Conservation (phyloP, 2,888 invertebrate genomes). For the Alviniconcha strummeri region DNA sequence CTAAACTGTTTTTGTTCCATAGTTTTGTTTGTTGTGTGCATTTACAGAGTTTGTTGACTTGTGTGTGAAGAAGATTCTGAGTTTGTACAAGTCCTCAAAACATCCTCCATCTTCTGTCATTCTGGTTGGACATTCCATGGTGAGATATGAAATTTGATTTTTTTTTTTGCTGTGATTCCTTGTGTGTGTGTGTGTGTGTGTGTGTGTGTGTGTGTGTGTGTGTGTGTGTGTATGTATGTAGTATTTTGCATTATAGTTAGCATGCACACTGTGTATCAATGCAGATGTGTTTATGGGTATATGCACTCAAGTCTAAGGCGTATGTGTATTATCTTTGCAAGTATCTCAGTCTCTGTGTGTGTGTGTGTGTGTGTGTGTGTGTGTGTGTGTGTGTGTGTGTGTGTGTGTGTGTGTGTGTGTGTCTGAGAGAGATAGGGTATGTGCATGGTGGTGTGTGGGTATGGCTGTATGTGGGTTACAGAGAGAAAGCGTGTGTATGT, state of each 20-base stretch:
- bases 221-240: not conserved
- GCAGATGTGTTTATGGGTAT: not conserved
- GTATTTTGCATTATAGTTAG: too few species aligned
- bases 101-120: constrained; percentile 80
- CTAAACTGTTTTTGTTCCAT: too few species aligned
- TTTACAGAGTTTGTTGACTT: constrained; percentile 71
- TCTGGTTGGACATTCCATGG: constrained; percentile 96
- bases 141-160: constrained; percentile 70
- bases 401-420: too few species aligned
- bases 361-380: too few species aligned
- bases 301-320: not conserved
- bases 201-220: not conserved
- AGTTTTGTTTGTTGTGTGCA: not conserved
- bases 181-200: not conserved
- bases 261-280: not conserved
- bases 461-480: too few species aligned
- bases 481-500: too few species aligned
- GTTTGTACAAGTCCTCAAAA: constrained; percentile 80
- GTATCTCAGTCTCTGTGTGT: too few species aligned
- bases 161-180: not conserved
- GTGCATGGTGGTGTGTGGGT: too few species aligned
- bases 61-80: constrained; percentile 83
- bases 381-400: too few species aligned
- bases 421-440: too few species aligned
- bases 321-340: not conserved